Conservation (phyloP, 64 coral and sea anemone genomes). For the Cladopsammia gracilis region DNA sequence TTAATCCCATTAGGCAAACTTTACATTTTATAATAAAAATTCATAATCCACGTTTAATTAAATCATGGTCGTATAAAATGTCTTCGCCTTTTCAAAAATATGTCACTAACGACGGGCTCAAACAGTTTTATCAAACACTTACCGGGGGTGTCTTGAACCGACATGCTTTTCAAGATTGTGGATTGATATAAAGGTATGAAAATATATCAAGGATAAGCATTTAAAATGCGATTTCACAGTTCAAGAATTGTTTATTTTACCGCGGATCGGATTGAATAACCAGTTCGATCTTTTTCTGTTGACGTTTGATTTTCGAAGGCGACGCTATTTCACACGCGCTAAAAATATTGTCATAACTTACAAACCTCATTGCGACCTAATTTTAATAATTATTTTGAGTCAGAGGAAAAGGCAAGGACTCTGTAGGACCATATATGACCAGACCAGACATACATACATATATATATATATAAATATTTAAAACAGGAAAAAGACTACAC, state of each 20-base stretch:
- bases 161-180: neutral
- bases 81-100: too few relatives aligned
- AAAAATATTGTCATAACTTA: too few relatives aligned
- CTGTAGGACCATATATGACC: too few relatives aligned
- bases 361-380: too few relatives aligned
- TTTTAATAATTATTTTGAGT: too few relatives aligned
- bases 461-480: too few relatives aligned
- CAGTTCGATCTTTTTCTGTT: neutral
- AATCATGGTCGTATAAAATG: neutral
- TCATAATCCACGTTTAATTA: neutral
- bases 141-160: neutral
- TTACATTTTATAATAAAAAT: slow-evolving; percentile 2
- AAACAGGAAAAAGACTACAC: too few relatives aligned
- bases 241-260: neutral
- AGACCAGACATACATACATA: too few relatives aligned
- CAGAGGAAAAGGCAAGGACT: too few relatives aligned
- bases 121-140: neutral
- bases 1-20: neutral
- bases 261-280: neutral
- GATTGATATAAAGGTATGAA: neutral
- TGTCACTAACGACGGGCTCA: too few relatives aligned
- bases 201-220: neutral
- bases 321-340: too few relatives aligned
- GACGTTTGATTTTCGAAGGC: too few relatives aligned
- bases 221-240: neutral